These are phyloP conservation scores for Oegoconia quadripuncta DNA, from an alignment of 2,888 invertebrate species.

Conservation along the genomic window DNA sequence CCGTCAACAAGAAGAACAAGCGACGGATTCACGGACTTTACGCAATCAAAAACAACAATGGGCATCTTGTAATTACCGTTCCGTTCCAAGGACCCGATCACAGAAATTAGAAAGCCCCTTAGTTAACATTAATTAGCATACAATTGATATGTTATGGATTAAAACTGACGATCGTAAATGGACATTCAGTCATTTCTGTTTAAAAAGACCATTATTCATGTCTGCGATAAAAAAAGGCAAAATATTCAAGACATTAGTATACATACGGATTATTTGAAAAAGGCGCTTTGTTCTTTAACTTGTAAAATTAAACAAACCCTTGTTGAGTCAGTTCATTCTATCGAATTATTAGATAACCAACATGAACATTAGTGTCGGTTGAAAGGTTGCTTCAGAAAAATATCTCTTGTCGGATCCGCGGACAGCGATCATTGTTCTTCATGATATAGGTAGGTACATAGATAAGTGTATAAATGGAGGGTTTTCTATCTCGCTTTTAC, in stretches of 20 bases:
- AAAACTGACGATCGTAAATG: background rate
- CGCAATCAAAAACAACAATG: slow-evolving; percentile 39
- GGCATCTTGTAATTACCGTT: slow-evolving; percentile 29
- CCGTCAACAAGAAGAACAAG: slow-evolving; percentile 29
- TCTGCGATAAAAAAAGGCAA: too few species aligned
- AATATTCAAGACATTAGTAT: too few species aligned
- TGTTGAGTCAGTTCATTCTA: too few species aligned
- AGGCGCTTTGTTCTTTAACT: too few species aligned
- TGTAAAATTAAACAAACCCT: too few species aligned
- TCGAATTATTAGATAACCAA: background rate
- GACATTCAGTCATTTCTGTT: background rate
- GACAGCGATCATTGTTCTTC: slow-evolving; percentile 38
- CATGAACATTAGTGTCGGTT: slow-evolving; percentile 7
- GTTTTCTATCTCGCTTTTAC: slow-evolving; percentile 36
- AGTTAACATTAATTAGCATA: slow-evolving; percentile 7
- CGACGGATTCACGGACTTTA: slow-evolving; percentile 44
- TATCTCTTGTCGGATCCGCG: slow-evolving; percentile 12
- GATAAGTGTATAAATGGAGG: slow-evolving; percentile 38
- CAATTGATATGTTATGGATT: slow-evolving; percentile 9
- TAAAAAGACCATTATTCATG: too few species aligned
- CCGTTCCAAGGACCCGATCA: slow-evolving; percentile 26
- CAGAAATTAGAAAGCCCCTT: slow-evolving; percentile 26
- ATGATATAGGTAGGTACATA: slow-evolving; percentile 25
- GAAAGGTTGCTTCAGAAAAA: slow-evolving; percentile 12
- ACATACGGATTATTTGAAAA: too few species aligned